Conservation (phyloP, 2,888 invertebrate genomes). For the Pseudococcus viburni region DNA sequence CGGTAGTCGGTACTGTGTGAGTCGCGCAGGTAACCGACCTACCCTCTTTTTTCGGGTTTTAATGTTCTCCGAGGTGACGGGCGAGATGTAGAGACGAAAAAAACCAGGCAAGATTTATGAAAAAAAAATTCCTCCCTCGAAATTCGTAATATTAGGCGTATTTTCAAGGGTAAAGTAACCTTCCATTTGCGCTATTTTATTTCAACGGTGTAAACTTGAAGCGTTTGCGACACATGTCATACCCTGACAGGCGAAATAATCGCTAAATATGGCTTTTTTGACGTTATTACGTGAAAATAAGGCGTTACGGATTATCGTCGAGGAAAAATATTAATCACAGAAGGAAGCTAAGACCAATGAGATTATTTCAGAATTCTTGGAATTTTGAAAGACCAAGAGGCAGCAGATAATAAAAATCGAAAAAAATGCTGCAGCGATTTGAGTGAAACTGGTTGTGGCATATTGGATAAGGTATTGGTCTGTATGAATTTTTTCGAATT, state of each 20-base stretch:
- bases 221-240: not conserved
- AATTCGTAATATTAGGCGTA: not conserved
- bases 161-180: not conserved
- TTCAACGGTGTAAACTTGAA: not conserved
- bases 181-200: not conserved
- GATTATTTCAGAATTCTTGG: too few relatives aligned
- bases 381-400: too few relatives aligned
- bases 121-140: not conserved
- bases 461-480: too few relatives aligned
- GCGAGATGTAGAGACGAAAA: not conserved
- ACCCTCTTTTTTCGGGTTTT: not conserved
- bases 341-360: too few relatives aligned
- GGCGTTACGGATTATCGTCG: too few relatives aligned
- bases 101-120: not conserved
- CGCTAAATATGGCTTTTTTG: not conserved
- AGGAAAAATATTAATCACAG: too few relatives aligned
- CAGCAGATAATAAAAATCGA: too few relatives aligned
- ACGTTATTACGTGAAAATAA: not conserved
- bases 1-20: not conserved
- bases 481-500: too few relatives aligned
- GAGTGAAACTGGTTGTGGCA: too few relatives aligned
- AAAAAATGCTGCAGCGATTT: too few relatives aligned
- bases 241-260: not conserved
- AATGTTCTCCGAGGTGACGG: not conserved
- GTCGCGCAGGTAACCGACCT: not conserved